These are phyloP conservation scores for Damaliscus lunatus DNA, from an alignment of 2,113 vertebrate species.

Conservation along the genomic window DNA sequence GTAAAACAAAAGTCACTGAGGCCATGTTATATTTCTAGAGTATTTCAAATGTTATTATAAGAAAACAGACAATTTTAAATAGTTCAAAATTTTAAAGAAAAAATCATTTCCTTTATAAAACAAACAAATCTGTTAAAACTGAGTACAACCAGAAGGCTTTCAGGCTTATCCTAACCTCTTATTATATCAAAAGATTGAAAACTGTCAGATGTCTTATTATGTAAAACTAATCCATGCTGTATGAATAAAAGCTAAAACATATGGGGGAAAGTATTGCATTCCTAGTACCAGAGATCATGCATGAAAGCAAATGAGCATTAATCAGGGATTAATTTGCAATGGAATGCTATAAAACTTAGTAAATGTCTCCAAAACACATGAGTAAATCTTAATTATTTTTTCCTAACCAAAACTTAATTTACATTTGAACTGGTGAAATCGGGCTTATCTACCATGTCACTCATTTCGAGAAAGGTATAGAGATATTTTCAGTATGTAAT, in stretches of 20 bases:
- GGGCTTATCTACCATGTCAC: neutral
- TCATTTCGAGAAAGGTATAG: neutral
- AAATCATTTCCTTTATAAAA: conserved; percentile 66
- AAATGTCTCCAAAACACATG: conserved; percentile 40
- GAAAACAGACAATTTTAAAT: conserved; percentile 73
- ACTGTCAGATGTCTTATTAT: conserved; percentile 49
- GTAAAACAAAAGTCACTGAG: neutral
- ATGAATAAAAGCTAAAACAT: conserved; percentile 58
- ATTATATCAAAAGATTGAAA: conserved; percentile 44
- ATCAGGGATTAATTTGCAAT: conserved; percentile 66
- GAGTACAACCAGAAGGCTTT: conserved; percentile 52
- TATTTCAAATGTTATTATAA: conserved; percentile 55
- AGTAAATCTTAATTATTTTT: conserved; percentile 10
- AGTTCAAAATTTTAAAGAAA: conserved; percentile 69
- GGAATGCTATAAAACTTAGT: conserved; percentile 43
- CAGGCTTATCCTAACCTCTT: conserved; percentile 30
- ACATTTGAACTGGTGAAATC: neutral
- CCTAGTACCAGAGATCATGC: conserved; percentile 30
- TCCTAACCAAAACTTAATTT: neutral
- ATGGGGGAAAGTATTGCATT: conserved; percentile 32
- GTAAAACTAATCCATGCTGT: conserved; percentile 25
- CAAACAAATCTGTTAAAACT: conserved; percentile 61
- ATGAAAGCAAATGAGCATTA: conserved; percentile 61
- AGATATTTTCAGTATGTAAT: neutral
- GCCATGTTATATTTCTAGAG: neutral